phyloP scores from a whole-genome alignment of 2,113 vertebrate species.

The Grallaria varia region DNA sequence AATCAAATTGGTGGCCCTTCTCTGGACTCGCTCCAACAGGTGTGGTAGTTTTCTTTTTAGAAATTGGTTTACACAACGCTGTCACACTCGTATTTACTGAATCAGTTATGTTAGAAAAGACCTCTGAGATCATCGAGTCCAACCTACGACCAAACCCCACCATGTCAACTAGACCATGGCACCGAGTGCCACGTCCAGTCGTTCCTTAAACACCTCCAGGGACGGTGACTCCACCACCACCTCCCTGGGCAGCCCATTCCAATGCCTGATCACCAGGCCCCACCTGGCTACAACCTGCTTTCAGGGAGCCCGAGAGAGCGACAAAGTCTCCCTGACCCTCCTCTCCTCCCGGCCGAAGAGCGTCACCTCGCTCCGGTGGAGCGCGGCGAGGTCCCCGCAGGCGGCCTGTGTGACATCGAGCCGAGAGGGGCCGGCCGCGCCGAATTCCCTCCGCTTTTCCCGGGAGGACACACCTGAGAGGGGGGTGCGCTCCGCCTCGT shows the following conservation, averaged over 20 bases:
- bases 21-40: neutral
- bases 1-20: neutral
- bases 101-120: neutral
- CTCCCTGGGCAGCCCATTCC: neutral
- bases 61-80: neutral
- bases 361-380: neutral
- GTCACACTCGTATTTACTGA: neutral
- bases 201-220: neutral
- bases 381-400: rapidly evolving
- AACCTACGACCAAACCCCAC: neutral
- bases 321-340: neutral
- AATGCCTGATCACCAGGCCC: no score
- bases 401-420: rapidly evolving
- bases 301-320: no score
- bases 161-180: neutral
- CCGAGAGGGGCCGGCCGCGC: rapidly evolving
- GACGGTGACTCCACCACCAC: neutral
- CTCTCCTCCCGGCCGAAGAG: neutral
- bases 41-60: neutral
- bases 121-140: neutral
- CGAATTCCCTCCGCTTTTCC: rapidly evolving
- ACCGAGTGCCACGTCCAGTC: neutral
- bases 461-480: slow-evolving; percentile 80
- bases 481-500: slow-evolving; percentile 86
- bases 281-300: no score